These are phyloP conservation scores for Drosophila setifemur DNA, from an alignment of 1,140 invertebrate genomes.

Conservation along the genomic window DNA sequence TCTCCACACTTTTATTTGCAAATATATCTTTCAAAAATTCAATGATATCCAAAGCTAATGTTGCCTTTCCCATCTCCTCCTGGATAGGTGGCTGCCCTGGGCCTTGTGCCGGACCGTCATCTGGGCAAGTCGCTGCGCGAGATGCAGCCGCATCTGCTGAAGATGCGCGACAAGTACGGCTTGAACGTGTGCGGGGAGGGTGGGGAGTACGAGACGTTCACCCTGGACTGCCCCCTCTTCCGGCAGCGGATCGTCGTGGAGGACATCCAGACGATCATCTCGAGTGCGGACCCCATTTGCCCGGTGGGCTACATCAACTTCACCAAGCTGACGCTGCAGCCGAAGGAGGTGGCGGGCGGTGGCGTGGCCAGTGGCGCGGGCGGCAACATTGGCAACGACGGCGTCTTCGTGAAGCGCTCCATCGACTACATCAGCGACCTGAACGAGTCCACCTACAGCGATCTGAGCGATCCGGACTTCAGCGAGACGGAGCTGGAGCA, in stretches of 20 bases:
- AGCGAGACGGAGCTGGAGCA: constrained; percentile 85
- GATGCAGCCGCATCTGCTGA: constrained; percentile 92
- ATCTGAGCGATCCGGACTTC: constrained; percentile 85
- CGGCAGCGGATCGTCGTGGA: constrained; percentile 94
- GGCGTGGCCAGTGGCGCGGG: not conserved
- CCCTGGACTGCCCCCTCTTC: constrained; percentile 97
- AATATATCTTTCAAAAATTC: no score
- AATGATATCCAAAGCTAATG: no score
- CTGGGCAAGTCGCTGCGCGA: constrained; percentile 93
- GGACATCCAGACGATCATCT: constrained; percentile 93
- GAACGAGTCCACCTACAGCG: constrained; percentile 85
- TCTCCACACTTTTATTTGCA: no score
- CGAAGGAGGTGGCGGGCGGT: constrained; percentile 82
- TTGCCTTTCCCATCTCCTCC: no score
- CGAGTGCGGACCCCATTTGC: constrained; percentile 95
- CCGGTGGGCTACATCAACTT: constrained; percentile 96
- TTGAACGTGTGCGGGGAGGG: constrained; percentile 99
- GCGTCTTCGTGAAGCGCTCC: constrained; percentile 83
- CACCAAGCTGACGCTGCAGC: constrained; percentile 89
- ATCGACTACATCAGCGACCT: constrained; percentile 85
- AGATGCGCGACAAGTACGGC: constrained; percentile 97
- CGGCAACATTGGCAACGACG: constrained; percentile 28
- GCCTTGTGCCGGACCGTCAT: constrained; percentile 92
- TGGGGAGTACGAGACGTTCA: constrained; percentile 99
- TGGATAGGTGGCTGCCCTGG: constrained; percentile 90